Percentiles rank a stretch among this genome's conserved stretches.
Evolutionary conservation across 1,140 invertebrate genomes (phyloP).

Genomic region (Sipha flava): DNA sequence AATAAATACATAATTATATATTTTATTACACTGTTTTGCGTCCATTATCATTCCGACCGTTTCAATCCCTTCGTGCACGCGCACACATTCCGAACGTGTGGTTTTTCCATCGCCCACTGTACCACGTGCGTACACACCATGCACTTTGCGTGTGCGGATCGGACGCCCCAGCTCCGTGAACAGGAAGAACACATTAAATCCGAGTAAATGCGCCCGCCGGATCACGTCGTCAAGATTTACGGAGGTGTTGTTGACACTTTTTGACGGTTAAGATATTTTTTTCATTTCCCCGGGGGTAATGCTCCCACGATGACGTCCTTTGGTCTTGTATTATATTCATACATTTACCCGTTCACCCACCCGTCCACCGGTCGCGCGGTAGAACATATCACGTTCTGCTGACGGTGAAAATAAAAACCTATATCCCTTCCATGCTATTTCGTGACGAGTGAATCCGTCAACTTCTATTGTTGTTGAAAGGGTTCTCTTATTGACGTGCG

Average conservation of each 20-base stretch:
- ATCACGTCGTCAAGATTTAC: conserved; percentile 27
- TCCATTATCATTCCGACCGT: too few relatives aligned
- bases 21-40: too few relatives aligned
- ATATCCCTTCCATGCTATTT: neutral
- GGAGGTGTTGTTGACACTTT: conserved; percentile 27
- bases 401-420: neutral
- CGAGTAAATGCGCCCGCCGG: neutral
- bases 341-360: too few relatives aligned
- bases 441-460: neutral
- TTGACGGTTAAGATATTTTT: conserved; percentile 6
- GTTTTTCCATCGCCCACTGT: too few relatives aligned
- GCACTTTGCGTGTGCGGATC: neutral
- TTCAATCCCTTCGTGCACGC: too few relatives aligned
- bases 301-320: neutral
- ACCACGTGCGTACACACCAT: too few relatives aligned
- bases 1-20: too few relatives aligned
- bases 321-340: neutral
- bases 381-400: too few relatives aligned
- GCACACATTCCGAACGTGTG: too few relatives aligned
- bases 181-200: neutral
- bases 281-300: conserved; percentile 13
- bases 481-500: too few relatives aligned
- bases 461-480: too few relatives aligned
- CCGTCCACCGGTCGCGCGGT: too few relatives aligned
- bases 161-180: neutral